Evolutionary conservation across 2,888 invertebrate genomes (phyloP).

Genomic region (Brenthis hecate): DNA sequence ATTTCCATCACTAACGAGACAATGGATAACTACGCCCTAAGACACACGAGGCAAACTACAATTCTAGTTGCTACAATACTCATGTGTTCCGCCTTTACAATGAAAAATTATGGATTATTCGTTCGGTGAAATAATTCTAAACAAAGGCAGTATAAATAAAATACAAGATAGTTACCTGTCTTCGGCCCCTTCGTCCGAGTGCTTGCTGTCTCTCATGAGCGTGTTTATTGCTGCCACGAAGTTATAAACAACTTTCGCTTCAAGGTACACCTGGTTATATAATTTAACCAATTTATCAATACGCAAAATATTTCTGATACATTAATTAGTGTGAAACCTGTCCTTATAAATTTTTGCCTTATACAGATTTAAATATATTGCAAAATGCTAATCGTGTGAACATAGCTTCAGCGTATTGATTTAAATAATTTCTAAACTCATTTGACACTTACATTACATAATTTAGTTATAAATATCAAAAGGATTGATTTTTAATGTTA

Average conservation of each 20-base stretch:
- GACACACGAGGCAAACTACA: no score
- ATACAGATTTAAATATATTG: slow-evolving; percentile 9
- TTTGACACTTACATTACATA: no score
- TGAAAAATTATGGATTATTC: no score
- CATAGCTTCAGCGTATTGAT: not conserved
- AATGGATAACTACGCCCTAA: no score
- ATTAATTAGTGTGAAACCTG: slow-evolving; percentile 24
- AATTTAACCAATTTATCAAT: slow-evolving; percentile 29
- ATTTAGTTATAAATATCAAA: no score
- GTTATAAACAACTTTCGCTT: slow-evolving; percentile 91
- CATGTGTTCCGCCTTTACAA: no score
- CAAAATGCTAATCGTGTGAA: slow-evolving; percentile 7
- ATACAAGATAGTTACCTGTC: slow-evolving; percentile 57
- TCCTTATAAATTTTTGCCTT: slow-evolving; percentile 18
- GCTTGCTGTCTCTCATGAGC: slow-evolving; percentile 69
- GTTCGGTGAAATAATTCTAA: no score
- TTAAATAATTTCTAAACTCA: no score
- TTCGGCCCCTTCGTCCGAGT: slow-evolving; percentile 58
- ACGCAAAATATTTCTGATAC: slow-evolving; percentile 23
- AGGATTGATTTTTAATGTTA: no score
- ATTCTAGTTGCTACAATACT: no score
- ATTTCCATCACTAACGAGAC: no score
- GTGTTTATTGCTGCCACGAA: slow-evolving; percentile 90
- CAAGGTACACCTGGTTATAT: slow-evolving; percentile 85
- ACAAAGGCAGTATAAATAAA: no score